Evolutionary conservation across 2,113 vertebrate genomes (phyloP).

Genomic region (Hoplias malabaricus): DNA sequence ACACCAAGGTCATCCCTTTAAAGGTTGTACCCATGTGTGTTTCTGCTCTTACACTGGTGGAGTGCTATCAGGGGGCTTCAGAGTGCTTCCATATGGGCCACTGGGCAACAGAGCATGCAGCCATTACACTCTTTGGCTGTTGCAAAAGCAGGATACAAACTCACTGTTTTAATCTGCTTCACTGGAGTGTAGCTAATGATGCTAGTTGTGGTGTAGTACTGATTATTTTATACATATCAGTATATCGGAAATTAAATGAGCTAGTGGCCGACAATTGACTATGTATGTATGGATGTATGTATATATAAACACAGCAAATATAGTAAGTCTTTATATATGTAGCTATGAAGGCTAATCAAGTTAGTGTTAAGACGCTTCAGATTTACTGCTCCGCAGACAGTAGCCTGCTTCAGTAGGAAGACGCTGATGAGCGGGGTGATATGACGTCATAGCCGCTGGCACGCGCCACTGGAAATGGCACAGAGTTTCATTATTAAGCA

Average conservation of each 20-base stretch:
- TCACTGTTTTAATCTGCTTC: neutral
- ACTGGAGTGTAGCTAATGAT: neutral
- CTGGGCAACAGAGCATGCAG: conserved; percentile 5
- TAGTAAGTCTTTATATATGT: neutral
- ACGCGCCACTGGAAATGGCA: neutral
- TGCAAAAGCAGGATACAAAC: neutral
- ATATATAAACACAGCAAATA: too few relatives aligned
- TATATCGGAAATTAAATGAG: too few relatives aligned
- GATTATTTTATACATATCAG: too few relatives aligned
- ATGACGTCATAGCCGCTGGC: neutral
- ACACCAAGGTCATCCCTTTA: conserved; percentile 42
- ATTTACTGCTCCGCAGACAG: conserved; percentile 13
- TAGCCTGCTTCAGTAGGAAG: neutral
- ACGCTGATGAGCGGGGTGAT: neutral
- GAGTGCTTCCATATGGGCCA: conserved; percentile 3
- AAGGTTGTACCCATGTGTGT: neutral
- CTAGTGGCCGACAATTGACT: too few relatives aligned
- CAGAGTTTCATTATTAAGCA: neutral
- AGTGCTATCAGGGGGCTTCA: conserved; percentile 1
- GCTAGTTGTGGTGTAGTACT: neutral
- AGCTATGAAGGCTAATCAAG: neutral
- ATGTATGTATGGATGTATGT: too few relatives aligned
- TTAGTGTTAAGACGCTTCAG: neutral
- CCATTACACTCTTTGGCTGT: neutral
- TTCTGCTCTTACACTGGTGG: neutral